Percentiles rank a stretch among this genome's conserved stretches.
Evolutionary conservation across 1,140 invertebrate genomes (phyloP).

Genomic region (Drosophila sturtevanti): DNA sequence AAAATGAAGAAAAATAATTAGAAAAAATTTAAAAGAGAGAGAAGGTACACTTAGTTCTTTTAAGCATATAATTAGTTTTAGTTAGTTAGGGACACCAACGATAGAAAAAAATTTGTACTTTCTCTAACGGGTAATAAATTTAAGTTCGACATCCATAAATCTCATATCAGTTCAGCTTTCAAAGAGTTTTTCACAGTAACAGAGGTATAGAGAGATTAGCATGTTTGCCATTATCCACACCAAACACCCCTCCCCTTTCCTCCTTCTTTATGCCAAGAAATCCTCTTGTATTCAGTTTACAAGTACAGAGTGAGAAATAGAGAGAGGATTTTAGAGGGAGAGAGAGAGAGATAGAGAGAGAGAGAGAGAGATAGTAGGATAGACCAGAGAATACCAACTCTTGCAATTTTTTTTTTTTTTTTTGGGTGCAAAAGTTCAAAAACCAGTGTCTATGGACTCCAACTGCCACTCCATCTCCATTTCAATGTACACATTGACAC

Average conservation of each 20-base stretch:
- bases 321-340: neutral
- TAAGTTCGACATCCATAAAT: neutral
- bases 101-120: neutral
- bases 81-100: too few species aligned
- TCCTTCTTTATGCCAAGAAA: neutral
- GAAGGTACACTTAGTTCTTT: too few species aligned
- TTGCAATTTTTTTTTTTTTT: too few species aligned
- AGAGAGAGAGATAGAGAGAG: neutral
- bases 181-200: neutral
- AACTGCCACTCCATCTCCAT: constrained; percentile 23
- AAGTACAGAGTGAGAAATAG: neutral
- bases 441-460: constrained; percentile 5
- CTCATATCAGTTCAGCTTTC: constrained; percentile 9
- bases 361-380: neutral
- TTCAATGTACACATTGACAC: constrained; percentile 61
- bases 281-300: constrained; percentile 8
- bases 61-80: too few species aligned
- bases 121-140: neutral
- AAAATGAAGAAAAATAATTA: too few species aligned
- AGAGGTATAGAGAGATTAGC: constrained; percentile 1
- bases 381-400: neutral
- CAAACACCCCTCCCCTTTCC: neutral
- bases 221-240: constrained; percentile 3
- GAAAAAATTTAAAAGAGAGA: too few species aligned
- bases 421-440: constrained; percentile 12